A percentile compares a stretch with the other conserved stretches of the same genome.
Conservation (phyloP, 2,113 vertebrate genomes). For the Cariama cristata region DNA sequence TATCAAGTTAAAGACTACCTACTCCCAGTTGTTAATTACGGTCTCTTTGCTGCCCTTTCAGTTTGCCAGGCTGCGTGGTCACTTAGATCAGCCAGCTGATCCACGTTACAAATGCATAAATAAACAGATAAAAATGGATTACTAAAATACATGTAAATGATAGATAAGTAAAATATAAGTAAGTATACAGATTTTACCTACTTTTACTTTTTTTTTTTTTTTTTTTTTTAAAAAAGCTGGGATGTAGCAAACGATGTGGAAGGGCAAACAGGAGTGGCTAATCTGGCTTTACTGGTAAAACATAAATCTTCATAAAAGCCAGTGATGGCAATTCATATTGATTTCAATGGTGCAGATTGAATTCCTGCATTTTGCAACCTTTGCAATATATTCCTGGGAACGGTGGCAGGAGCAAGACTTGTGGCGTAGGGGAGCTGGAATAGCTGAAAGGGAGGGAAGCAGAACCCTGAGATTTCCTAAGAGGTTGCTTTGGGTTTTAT, state of each 20-base stretch:
- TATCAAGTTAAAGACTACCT: not conserved
- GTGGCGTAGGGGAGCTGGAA: not conserved
- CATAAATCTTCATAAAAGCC: not conserved
- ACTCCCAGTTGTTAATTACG: not conserved
- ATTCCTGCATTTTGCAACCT: not conserved
- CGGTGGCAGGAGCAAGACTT: not conserved
- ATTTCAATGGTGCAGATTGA: not conserved
- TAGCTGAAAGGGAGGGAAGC: not conserved
- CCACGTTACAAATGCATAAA: not conserved
- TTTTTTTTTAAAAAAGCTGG: not conserved
- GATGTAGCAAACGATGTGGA: not conserved
- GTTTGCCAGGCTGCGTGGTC: not conserved
- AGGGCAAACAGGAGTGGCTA: not conserved
- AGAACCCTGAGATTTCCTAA: not conserved
- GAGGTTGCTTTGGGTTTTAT: not conserved
- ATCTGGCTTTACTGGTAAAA: not conserved
- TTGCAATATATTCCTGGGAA: not conserved
- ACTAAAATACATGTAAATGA: not conserved
- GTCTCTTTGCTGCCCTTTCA: not conserved
- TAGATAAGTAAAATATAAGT: not conserved
- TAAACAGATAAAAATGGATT: not conserved
- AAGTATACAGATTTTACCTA: not conserved
- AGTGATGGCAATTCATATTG: not conserved
- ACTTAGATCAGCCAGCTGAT: not conserved
- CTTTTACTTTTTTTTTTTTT: not conserved